Evolutionary conservation across 2,797 vertebrate species (phyloP).

Genomic region (Melopsittacus undulatus): DNA sequence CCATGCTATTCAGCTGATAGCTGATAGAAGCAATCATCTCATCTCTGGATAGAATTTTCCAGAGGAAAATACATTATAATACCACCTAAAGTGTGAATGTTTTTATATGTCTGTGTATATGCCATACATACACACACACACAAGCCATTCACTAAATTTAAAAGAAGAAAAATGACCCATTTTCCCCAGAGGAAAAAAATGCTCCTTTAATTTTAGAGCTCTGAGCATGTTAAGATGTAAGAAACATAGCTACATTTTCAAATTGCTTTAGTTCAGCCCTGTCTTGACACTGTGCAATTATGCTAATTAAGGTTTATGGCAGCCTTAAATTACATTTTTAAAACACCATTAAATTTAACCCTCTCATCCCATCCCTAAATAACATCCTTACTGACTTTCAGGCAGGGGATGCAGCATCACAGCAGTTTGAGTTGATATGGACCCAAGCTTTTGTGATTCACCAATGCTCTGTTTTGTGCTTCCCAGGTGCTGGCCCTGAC

Average conservation of each 20-base stretch:
- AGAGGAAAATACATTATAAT: not conserved
- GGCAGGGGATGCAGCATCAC: not conserved
- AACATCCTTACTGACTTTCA: not conserved
- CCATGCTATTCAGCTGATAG: not conserved
- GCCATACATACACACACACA: not conserved
- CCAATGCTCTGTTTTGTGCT: not conserved
- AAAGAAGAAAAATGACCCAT: not conserved
- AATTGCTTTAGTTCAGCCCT: slow-evolving; percentile 11
- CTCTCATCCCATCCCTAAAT: not conserved
- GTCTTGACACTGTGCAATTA: slow-evolving; percentile 25
- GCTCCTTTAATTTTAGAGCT: slow-evolving; percentile 6
- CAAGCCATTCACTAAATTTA: not conserved
- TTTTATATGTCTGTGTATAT: not conserved
- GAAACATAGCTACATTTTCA: slow-evolving; percentile 13
- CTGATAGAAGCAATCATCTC: not conserved
- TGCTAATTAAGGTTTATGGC: slow-evolving; percentile 41
- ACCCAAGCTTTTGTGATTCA: not conserved
- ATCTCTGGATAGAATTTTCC: not conserved
- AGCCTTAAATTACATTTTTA: slow-evolving; percentile 51
- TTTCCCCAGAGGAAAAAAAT: not conserved
- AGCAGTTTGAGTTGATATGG: not conserved
- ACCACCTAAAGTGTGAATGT: not conserved
- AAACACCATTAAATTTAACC: not conserved
- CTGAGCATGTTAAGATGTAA: slow-evolving; percentile 13
- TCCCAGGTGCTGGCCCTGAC: not conserved